Evolutionary conservation across 2,113 vertebrate species (phyloP).

Genomic region (Scortum barcoo): DNA sequence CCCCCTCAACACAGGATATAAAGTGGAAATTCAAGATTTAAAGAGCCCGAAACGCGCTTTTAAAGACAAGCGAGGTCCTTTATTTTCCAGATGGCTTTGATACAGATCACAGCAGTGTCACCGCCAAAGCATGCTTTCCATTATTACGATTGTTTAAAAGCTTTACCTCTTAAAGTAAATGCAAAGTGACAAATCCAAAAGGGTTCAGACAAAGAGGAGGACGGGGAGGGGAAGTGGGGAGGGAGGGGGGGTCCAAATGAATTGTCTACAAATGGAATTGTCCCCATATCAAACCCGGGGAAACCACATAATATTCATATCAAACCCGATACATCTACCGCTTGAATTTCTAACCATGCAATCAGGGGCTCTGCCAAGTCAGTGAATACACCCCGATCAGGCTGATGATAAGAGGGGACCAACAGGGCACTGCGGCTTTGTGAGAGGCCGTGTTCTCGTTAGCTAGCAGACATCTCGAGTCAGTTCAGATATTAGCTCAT

Average conservation of each 20-base stretch:
- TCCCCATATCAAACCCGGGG: conserved; percentile 76
- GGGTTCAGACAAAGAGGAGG: conserved; percentile 54
- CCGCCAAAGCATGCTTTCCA: conserved; percentile 60
- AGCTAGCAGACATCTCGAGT: conserved; percentile 58
- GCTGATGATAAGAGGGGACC: conserved; percentile 65
- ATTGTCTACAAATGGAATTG: conserved; percentile 72
- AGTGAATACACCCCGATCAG: conserved; percentile 70
- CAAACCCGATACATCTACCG: conserved; percentile 72
- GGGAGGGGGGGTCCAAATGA: too few species aligned
- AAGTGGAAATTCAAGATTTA: conserved; percentile 57
- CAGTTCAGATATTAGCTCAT: conserved; percentile 48
- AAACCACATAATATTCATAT: conserved; percentile 76
- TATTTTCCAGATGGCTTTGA: conserved; percentile 75
- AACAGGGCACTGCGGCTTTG: conserved; percentile 43
- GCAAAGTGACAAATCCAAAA: conserved; percentile 78
- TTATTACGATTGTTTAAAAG: conserved; percentile 70
- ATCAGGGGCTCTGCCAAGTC: conserved; percentile 76
- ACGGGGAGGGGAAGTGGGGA: conserved; percentile 40
- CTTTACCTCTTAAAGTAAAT: conserved; percentile 68
- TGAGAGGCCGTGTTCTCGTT: conserved; percentile 40
- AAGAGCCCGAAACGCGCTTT: conserved; percentile 45
- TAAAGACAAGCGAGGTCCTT: conserved; percentile 51
- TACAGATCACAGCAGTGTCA: conserved; percentile 65
- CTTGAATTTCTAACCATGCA: conserved; percentile 74
- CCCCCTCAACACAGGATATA: conserved; percentile 30